Base-by-base conservation (phyloP, 2,888 invertebrate species). In the Pterostichus niger region DNA sequence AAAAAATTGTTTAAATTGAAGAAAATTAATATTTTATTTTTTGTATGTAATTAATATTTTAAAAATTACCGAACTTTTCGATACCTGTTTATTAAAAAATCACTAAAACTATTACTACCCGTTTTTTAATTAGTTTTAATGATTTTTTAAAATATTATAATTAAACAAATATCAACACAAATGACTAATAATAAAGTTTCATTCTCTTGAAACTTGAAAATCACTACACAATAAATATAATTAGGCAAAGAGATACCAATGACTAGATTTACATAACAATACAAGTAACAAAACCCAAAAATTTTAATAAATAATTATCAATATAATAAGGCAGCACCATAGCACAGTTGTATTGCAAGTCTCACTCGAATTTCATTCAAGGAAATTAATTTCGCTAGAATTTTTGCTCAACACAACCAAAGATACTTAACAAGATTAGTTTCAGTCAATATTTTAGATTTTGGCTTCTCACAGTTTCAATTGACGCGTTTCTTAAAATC, bases 271-370 rank as follows among this genome's bases (percentile, higher is more conserved):
- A 77, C 24, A 56, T 17, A 44, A 71, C 54, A 52, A 81, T 15
- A 54, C 40, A 81, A 80, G 13, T 54, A 79, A 64, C 24, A 61
- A 75, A 75, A 52, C 75, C 75, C 31, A 49, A 52, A 79, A 61
- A 17, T 73, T 31, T 40, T 40, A 40, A 40, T 40, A 40, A 40
- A 40, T 40, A 40, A 73, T n/a, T 64, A 81, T 71, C 44, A 68
- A 71, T 54, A 68, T 49, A 15, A 35, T 80, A 81, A 81, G 81
- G 81, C 81, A 81, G 71, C 81, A 81, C 81, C 81, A 81, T 68
- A 71, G 52, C 71, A 81, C 79, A 80, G 64, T 61, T 40, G 24
- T 49, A 64, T 49, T 68, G 46, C 76, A 76, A 54, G 40, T 49
- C 46, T 76, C 76, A 54, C 56, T 54, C 54, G 54, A 54, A 80